Percentiles rank a stretch among this genome's conserved stretches.
These are phyloP conservation scores for Pedionomus torquatus DNA, from an alignment of 2,113 vertebrate species.

Conservation along the genomic window DNA sequence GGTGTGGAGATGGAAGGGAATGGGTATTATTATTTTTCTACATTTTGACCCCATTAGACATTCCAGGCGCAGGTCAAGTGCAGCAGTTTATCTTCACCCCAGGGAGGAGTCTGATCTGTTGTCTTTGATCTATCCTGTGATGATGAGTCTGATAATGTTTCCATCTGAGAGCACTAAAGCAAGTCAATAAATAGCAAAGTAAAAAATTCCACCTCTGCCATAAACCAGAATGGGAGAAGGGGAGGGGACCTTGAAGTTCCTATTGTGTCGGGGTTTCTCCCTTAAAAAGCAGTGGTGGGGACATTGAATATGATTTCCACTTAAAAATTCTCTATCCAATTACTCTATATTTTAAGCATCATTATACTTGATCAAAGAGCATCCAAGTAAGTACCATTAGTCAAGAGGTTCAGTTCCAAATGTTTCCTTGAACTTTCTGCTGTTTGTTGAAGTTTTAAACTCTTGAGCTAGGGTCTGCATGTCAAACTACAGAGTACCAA, in stretches of 20 bases:
- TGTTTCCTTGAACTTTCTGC: neutral
- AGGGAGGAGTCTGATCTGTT: constrained; percentile 40
- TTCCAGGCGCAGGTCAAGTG: constrained; percentile 49
- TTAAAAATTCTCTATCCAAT: neutral
- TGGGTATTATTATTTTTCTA: neutral
- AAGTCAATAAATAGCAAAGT: constrained; percentile 33
- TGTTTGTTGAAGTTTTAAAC: neutral
- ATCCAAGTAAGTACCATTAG: neutral
- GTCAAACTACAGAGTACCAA: neutral
- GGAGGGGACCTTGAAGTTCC: neutral
- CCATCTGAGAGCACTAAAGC: constrained; percentile 42
- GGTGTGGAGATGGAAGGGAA: neutral
- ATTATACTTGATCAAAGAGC: constrained; percentile 3
- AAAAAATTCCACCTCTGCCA: constrained; percentile 5
- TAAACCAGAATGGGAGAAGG: neutral
- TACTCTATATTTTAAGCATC: neutral
- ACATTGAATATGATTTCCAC: constrained; percentile 19
- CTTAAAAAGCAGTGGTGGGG: neutral
- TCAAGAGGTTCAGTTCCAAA: neutral
- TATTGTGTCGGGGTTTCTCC: neutral
- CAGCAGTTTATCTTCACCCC: constrained; percentile 31
- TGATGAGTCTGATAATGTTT: constrained; percentile 51
- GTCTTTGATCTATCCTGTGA: constrained; percentile 21
- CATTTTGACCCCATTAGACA: constrained; percentile 46
- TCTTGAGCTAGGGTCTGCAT: neutral